These are phyloP conservation scores for Nasonia oneida DNA, from an alignment of 2,888 invertebrate genomes.

Conservation along the genomic window DNA sequence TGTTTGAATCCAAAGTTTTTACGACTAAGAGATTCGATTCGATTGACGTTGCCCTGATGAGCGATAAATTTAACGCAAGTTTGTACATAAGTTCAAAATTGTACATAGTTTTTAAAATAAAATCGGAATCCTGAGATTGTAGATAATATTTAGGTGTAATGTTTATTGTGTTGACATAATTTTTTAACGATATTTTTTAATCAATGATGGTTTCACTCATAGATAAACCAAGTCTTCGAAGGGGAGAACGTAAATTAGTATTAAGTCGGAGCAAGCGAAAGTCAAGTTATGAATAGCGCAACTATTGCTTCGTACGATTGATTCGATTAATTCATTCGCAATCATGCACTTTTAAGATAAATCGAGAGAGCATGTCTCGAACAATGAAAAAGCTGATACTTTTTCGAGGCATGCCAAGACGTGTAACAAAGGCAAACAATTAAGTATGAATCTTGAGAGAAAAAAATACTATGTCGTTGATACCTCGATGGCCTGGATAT, in stretches of 20 bases:
- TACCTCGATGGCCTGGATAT: slow-evolving; percentile 63
- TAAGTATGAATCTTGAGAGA: not conserved
- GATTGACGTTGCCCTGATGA: not conserved
- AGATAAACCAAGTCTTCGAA: slow-evolving; percentile 35
- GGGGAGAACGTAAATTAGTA: slow-evolving; percentile 50
- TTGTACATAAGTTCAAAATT: slow-evolving; percentile 50
- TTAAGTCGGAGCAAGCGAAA: slow-evolving; percentile 57
- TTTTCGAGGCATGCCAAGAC: slow-evolving; percentile 39
- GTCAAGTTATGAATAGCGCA: slow-evolving; percentile 28
- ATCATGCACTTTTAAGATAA: slow-evolving; percentile 49
- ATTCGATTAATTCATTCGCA: slow-evolving; percentile 53
- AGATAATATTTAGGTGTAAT: slow-evolving; percentile 46
- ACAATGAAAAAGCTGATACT: slow-evolving; percentile 29
- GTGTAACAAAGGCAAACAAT: slow-evolving; percentile 17
- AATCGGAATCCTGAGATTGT: slow-evolving; percentile 30
- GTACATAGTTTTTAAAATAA: slow-evolving; percentile 32
- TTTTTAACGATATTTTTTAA: slow-evolving; percentile 42
- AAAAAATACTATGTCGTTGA: slow-evolving; percentile 50
- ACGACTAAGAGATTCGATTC: slow-evolving; percentile 31
- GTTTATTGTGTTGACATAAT: slow-evolving; percentile 25
- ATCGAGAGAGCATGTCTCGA: slow-evolving; percentile 41
- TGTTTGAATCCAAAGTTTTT: slow-evolving; percentile 3
- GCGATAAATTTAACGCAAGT: slow-evolving; percentile 7
- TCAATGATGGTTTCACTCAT: slow-evolving; percentile 23
- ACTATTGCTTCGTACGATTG: slow-evolving; percentile 58